phyloP scores from a whole-genome alignment of 2,113 vertebrate species.

The Anguilla japonica region DNA sequence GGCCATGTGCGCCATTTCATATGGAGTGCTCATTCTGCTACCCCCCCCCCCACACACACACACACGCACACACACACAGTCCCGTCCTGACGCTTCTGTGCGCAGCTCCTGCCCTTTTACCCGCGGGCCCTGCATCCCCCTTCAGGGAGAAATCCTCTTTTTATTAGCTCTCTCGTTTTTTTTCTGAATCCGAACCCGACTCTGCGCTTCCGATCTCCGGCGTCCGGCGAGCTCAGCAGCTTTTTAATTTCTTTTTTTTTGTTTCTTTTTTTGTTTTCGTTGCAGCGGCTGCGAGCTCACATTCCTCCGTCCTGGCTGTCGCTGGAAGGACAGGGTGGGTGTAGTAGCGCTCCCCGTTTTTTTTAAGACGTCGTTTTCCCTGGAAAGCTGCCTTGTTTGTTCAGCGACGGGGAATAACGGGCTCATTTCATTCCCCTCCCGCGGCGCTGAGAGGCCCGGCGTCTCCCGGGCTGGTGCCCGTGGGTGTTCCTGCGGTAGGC shows the following conservation, averaged over 20 bases:
- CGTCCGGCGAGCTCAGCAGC: slow-evolving; percentile 12
- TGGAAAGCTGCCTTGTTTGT: slow-evolving; percentile 14
- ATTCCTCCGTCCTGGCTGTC: background rate
- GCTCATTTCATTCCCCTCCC: background rate
- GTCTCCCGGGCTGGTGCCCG: slow-evolving; percentile 11
- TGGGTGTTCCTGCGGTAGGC: background rate
- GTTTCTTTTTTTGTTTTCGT: background rate
- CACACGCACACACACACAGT: background rate
- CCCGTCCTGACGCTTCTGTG: slow-evolving; percentile 38
- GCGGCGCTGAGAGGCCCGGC: slow-evolving; percentile 14
- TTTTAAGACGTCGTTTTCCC: background rate
- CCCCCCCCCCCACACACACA: background rate
- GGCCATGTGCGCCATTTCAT: background rate
- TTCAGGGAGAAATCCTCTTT: slow-evolving; percentile 56
- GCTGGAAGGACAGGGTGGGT: background rate
- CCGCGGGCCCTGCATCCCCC: slow-evolving; percentile 26
- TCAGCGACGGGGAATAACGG: slow-evolving; percentile 22
- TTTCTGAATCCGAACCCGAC: slow-evolving; percentile 38
- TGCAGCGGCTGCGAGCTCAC: slow-evolving; percentile 8
- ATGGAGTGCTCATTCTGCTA: background rate
- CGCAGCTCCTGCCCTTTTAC: slow-evolving; percentile 47
- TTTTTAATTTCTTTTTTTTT: background rate
- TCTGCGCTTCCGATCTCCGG: slow-evolving; percentile 40
- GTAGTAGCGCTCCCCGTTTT: slow-evolving; percentile 14
- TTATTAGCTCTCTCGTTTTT: slow-evolving; percentile 42